Percentiles rank a stretch among this genome's conserved stretches.
phyloP scores from a whole-genome alignment of 2,113 vertebrate genomes.

The Nesoenas mayeri region DNA sequence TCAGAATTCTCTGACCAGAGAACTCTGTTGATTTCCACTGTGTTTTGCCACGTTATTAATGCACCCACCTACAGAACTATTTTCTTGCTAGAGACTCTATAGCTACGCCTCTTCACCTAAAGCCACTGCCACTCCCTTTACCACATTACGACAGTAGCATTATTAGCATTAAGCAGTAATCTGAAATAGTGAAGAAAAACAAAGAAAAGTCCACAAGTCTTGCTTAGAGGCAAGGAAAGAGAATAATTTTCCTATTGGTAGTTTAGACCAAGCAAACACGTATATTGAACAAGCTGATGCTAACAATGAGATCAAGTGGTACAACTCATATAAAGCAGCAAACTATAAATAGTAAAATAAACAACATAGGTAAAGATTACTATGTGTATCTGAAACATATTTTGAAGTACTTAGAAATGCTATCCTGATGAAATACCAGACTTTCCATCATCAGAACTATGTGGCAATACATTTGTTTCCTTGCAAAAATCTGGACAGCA shows the following conservation, averaged over 20 bases:
- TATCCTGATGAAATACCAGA: background rate
- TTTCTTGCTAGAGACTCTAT: background rate
- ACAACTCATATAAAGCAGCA: background rate
- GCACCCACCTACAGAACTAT: background rate
- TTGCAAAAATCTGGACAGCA: background rate
- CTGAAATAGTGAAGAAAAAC: background rate
- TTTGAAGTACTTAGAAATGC: background rate
- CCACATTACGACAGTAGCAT: background rate
- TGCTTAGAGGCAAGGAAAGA: background rate
- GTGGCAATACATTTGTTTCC: background rate
- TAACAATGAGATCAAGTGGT: background rate
- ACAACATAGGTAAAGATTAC: background rate
- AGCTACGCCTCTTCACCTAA: background rate
- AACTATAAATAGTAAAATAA: background rate
- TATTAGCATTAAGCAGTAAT: background rate
- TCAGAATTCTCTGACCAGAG: background rate
- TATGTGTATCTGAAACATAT: background rate
- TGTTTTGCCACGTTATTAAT: background rate
- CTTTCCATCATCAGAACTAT: background rate
- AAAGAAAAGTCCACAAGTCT: background rate
- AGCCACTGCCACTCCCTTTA: background rate
- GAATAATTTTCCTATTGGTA: background rate
- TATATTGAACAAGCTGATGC: background rate
- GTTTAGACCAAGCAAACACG: background rate
- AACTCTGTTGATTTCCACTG: background rate